Conservation (phyloP, 2,113 vertebrate species). For the Lates calcarifer region DNA sequence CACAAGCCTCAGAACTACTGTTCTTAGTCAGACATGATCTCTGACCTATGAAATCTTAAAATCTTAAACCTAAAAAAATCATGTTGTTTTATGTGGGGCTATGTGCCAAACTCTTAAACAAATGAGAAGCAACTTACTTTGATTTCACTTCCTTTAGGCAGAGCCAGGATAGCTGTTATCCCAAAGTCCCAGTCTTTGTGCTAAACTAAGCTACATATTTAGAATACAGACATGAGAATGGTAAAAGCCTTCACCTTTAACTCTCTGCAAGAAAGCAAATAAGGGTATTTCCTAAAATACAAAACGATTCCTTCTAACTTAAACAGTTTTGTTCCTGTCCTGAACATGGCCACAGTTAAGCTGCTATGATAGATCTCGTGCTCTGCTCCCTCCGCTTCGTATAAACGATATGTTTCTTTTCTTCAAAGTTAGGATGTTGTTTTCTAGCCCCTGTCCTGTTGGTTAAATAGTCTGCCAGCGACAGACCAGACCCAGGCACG, state of each 20-base stretch:
- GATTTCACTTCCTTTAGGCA: background rate
- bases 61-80: background rate
- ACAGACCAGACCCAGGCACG: slow-evolving; percentile 23
- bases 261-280: background rate
- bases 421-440: slow-evolving; percentile 1
- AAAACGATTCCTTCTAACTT: background rate
- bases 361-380: background rate
- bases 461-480: background rate
- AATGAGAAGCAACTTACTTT: background rate
- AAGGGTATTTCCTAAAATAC: background rate
- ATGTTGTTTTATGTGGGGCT: background rate
- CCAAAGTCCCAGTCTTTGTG: background rate
- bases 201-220: background rate
- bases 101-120: background rate
- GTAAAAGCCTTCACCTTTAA: background rate
- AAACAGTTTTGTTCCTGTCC: background rate
- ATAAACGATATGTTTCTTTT: background rate
- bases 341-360: background rate
- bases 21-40: background rate
- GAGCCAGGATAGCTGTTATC: background rate
- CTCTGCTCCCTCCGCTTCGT: slow-evolving; percentile 23
- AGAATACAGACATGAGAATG: background rate
- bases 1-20: background rate
- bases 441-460: slow-evolving; percentile 25
- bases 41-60: background rate